phyloP scores from a whole-genome alignment of 1,140 invertebrate species.

The Spodoptera litura region DNA sequence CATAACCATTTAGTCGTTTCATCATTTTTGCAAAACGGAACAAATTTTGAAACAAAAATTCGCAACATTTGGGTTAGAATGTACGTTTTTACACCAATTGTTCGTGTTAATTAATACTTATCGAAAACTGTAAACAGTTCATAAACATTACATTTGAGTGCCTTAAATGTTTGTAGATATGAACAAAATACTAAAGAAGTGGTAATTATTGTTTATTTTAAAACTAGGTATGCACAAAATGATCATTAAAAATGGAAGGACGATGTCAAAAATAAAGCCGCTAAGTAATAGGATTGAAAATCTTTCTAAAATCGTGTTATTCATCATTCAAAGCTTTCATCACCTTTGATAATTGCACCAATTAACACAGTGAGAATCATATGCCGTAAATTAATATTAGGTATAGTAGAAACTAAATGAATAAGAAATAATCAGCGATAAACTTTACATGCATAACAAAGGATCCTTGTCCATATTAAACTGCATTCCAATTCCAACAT shows the following conservation, averaged over 20 bases:
- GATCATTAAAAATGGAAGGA: no score
- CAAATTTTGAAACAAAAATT: constrained; percentile 12
- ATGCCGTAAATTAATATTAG: no score
- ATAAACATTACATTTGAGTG: not conserved
- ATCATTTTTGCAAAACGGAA: not conserved
- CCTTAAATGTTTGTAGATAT: not conserved
- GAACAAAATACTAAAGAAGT: no score
- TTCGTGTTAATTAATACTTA: constrained; percentile 27
- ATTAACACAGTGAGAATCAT: no score
- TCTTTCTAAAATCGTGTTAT: no score
- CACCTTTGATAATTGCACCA: no score
- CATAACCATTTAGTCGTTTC: not conserved
- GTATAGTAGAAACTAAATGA: not conserved
- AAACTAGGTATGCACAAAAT: no score
- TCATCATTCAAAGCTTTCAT: no score
- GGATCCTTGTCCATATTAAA: constrained; percentile 19
- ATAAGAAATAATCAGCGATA: constrained; percentile 10
- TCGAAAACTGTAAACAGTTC: not conserved
- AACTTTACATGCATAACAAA: constrained; percentile 37
- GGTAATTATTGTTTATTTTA: no score
- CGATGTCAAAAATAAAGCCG: no score
- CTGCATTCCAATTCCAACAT: constrained; percentile 30
- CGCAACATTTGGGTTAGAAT: constrained; percentile 14
- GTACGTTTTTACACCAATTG: constrained; percentile 9
- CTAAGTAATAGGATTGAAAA: no score